A percentile compares a stretch with the other conserved stretches of the same genome.
Evolutionary conservation across 1,140 invertebrate species (phyloP).

Genomic region (Samia ricini): DNA sequence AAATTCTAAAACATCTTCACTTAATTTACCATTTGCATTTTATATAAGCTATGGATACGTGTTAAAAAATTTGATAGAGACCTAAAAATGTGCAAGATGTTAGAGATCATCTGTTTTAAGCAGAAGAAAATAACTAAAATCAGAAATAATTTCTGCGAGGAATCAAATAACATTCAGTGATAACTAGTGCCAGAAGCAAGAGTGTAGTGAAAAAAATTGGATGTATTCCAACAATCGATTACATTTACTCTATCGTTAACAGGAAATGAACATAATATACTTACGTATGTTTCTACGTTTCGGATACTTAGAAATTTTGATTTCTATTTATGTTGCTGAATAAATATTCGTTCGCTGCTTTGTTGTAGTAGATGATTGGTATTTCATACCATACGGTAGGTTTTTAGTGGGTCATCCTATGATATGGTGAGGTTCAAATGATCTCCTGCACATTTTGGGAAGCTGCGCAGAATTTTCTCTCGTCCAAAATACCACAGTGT

Average conservation of each 20-base stretch:
- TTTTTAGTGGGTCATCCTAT: too few relatives aligned
- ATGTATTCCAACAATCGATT: conserved; percentile 62
- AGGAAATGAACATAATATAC: conserved; percentile 41
- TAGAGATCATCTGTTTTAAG: not conserved
- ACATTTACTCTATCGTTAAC: conserved; percentile 43
- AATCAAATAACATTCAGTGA: conserved; percentile 60
- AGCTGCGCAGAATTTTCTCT: too few relatives aligned
- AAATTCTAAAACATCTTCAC: not conserved
- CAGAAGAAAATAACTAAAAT: conserved; percentile 37
- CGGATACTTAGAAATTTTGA: not conserved
- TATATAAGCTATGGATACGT: not conserved
- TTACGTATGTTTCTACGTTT: conserved; percentile 9
- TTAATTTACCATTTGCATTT: not conserved
- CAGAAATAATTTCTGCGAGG: conserved; percentile 56
- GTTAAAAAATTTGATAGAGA: not conserved
- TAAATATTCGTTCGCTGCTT: not conserved
- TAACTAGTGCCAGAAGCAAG: conserved; percentile 50
- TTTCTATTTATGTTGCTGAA: not conserved
- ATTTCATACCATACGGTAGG: too few relatives aligned
- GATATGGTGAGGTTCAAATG: too few relatives aligned
- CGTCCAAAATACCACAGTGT: too few relatives aligned
- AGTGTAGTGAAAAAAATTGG: conserved; percentile 59
- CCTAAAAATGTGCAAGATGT: not conserved
- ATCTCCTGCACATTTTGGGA: too few relatives aligned
- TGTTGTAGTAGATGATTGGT: too few relatives aligned